A percentile compares a stretch with the other conserved stretches of the same genome.
Evolutionary conservation across 2,113 vertebrate genomes (phyloP).

Genomic region (Poecilia latipinna): DNA sequence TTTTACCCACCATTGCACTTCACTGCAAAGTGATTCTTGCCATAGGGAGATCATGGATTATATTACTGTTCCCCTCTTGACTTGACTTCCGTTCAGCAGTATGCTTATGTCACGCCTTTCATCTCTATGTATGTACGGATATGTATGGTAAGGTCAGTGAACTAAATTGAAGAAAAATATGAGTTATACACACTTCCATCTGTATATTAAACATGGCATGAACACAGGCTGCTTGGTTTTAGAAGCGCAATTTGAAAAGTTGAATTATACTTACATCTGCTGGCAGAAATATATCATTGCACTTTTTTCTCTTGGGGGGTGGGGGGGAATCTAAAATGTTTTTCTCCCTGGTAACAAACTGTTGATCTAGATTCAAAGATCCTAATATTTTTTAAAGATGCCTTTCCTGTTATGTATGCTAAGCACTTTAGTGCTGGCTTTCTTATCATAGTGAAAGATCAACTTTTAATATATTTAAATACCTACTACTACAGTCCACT

Average conservation of each 20-base stretch:
- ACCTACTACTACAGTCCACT: not conserved
- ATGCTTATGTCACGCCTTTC: not conserved
- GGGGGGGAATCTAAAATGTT: not conserved
- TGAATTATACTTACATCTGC: constrained; percentile 66
- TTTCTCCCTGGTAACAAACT: not conserved
- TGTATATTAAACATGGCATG: not conserved
- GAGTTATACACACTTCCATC: not conserved
- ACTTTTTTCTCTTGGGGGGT: not conserved
- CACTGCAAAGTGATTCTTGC: constrained; percentile 47
- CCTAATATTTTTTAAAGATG: not conserved
- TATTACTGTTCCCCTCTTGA: constrained; percentile 21
- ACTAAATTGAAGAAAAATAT: not conserved
- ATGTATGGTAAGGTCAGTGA: not conserved
- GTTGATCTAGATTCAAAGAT: not conserved
- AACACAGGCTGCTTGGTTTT: not conserved
- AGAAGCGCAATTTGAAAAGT: constrained; percentile 7
- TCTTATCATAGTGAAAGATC: too few species aligned
- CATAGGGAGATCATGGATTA: constrained; percentile 31
- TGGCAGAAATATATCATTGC: constrained; percentile 43
- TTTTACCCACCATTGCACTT: constrained; percentile 50
- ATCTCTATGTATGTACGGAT: not conserved
- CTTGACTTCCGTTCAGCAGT: not conserved
- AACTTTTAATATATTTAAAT: not conserved
- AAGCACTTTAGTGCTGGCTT: not conserved
- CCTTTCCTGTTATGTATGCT: not conserved